Conservation (phyloP, 2,113 vertebrate species). For the Daboia siamensis region DNA sequence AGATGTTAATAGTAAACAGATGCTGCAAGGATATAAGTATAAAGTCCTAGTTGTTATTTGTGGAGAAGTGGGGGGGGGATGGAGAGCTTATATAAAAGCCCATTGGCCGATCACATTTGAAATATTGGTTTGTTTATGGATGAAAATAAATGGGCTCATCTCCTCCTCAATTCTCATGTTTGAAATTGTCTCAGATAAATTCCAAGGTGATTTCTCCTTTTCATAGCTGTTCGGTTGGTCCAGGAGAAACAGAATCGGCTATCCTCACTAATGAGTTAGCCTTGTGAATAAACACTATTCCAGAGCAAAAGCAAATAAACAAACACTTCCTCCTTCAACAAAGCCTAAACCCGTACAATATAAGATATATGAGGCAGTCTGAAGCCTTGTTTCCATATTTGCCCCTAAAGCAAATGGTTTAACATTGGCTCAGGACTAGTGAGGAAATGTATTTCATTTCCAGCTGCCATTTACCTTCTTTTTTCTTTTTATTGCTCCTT, state of each 20-base stretch:
- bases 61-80: not conserved
- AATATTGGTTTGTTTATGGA: not conserved
- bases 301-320: constrained; percentile 4
- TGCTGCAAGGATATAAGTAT: constrained; percentile 1
- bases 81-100: constrained; percentile 1
- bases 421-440: not conserved
- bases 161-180: not conserved
- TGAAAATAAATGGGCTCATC: not conserved
- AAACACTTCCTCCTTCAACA: not conserved
- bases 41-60: not conserved
- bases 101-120: not conserved
- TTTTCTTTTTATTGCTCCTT: not conserved
- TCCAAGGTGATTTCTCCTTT: not conserved
- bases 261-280: constrained; percentile 3
- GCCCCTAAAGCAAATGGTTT: not conserved
- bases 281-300: not conserved
- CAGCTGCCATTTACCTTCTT: not conserved
- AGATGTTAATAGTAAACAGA: constrained; percentile 22
- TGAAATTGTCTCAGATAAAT: not conserved
- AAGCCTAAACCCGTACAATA: not conserved
- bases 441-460: not conserved
- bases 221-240: not conserved
- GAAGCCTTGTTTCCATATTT: constrained; percentile 2
- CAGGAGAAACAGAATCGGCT: not conserved
- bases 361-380: not conserved